Evolutionary conservation across 2,888 invertebrate species (phyloP).

Genomic region (Poecilobothrus nobilitatus): DNA sequence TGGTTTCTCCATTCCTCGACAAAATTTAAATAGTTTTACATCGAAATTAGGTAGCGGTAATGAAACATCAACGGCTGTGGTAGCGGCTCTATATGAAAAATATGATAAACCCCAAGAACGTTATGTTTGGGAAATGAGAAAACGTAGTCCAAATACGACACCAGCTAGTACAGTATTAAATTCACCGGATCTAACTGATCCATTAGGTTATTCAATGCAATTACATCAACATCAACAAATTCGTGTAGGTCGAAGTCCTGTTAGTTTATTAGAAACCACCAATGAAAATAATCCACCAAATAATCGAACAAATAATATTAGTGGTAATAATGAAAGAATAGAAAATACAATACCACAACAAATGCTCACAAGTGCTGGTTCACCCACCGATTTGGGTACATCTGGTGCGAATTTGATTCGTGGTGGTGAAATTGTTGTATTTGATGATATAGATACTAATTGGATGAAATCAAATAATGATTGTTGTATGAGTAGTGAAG

Average conservation of each 20-base stretch:
- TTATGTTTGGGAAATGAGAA: slow-evolving; percentile 43
- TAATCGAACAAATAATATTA: not conserved
- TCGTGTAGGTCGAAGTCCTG: slow-evolving; percentile 41
- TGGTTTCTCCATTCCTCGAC: not conserved
- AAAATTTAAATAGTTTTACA: slow-evolving; percentile 3
- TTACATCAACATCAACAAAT: slow-evolving; percentile 37
- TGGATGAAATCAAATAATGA: slow-evolving; percentile 36
- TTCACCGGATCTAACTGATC: slow-evolving; percentile 40
- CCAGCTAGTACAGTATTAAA: slow-evolving; percentile 42
- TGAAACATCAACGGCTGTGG: not conserved
- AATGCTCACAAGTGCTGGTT: slow-evolving; percentile 38
- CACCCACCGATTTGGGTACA: slow-evolving; percentile 40
- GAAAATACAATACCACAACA: not conserved
- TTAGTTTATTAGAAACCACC: slow-evolving; percentile 25
- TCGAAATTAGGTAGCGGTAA: not conserved
- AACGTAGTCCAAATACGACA: slow-evolving; percentile 41
- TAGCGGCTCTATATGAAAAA: slow-evolving; percentile 18
- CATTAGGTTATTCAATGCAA: slow-evolving; percentile 35
- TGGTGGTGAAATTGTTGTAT: slow-evolving; percentile 78
- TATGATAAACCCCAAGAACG: slow-evolving; percentile 34
- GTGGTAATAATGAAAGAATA: not conserved
- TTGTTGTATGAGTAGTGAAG: slow-evolving; percentile 30
- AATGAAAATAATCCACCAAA: not conserved
- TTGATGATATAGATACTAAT: slow-evolving; percentile 51
- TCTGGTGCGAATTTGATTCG: slow-evolving; percentile 47